Conservation (phyloP, 2,113 vertebrate genomes). For the Eulemur macaco region DNA sequence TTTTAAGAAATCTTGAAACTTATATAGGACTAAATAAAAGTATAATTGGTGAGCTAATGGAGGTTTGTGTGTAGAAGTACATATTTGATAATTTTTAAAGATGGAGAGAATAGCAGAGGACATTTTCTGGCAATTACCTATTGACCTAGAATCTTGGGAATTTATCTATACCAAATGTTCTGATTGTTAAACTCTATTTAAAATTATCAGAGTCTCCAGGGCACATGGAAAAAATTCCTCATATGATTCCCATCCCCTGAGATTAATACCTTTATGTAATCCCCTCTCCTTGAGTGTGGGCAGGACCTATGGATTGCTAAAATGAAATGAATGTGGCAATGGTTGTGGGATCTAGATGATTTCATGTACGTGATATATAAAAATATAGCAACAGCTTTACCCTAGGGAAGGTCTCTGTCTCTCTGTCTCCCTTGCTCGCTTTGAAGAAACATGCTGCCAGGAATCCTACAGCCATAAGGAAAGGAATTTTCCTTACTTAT, state of each 20-base stretch:
- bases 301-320: not conserved
- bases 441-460: not conserved
- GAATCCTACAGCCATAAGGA: not conserved
- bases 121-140: not conserved
- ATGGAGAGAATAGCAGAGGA: not conserved
- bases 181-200: not conserved
- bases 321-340: not conserved
- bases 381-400: not conserved
- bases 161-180: not conserved
- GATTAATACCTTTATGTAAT: not conserved
- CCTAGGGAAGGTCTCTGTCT: not conserved
- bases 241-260: not conserved
- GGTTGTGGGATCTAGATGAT: not conserved
- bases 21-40: not conserved
- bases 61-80: not conserved
- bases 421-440: not conserved
- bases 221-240: not conserved
- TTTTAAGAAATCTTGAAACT: slow-evolving; percentile 1
- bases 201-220: not conserved
- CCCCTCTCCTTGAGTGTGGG: not conserved
- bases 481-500: not conserved
- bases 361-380: not conserved
- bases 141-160: not conserved
- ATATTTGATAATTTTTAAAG: not conserved
- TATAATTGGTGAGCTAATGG: not conserved